Evolutionary conservation across 2,888 invertebrate genomes (phyloP), one percentile per base, ranked within the genome.

Genomic region (Bibio marci): DNA sequence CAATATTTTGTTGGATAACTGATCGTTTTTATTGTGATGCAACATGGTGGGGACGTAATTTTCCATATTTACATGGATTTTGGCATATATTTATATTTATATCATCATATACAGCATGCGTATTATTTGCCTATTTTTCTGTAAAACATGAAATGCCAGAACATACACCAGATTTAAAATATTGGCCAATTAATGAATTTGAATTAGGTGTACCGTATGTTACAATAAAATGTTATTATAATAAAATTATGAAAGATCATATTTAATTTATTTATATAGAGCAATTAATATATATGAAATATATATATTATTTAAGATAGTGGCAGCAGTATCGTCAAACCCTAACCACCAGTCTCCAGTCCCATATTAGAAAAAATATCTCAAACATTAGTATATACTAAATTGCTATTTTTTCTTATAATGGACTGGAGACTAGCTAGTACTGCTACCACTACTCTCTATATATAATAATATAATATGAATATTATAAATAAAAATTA

Each of bases 51-150:
- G 69, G 72, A 12, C 69, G 82, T 11, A 73, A 79, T 60, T 81
- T 86, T 50, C 83, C 83, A 1, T 85, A 85, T 59, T 67, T 86
- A 51, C 85, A 86, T 55, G 81, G 80, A 11, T 66, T 82, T 14
- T 86, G 85, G 85, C 85, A 86, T 56, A 63, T 86, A 12, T 71
- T 83, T 38, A 81, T 82, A 47, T 82, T 80, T 51, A 78, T 85
- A 37, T 76, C 81, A 1, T 72, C 78, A 26, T 85, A 83, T 50
- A 78, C 80, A 5, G 73, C 76, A 12, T 67, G 80, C 14, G 82
- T 85, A 6, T 66, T 85, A 1, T 80, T 78, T 52, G 81, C 83
- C 1, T 86, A 81, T 55, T 80, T 83, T 55, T 75, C 78, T 49
- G 82, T 80, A 0, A 66, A 69, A 39, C 73, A 76, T 36, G 80